Base-by-base conservation (phyloP, 2,888 invertebrate genomes). In the Agrypnus murinus region DNA sequence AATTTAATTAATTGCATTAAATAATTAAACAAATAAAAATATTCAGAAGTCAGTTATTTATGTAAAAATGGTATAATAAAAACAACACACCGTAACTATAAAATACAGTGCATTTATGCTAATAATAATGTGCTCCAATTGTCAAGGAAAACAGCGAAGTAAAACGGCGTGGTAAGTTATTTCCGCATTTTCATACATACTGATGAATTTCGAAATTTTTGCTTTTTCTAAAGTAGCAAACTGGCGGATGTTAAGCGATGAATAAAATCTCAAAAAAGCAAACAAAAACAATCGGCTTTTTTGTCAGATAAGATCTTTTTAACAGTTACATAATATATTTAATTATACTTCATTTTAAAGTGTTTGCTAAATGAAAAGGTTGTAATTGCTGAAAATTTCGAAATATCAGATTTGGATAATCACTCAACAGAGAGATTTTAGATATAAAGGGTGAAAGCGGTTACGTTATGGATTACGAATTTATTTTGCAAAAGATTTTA, bases 121-220 rank as follows among this genome's bases (percentile, higher is more conserved):
- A 77, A 77, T 74, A 78, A 78, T 78, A 81, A 80, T 82, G 80
- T 81, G 83, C 82, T 82, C 83, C 77, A 83, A 79, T 83, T 82
- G 77, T 80, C 78, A 81, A 80, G 78, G 80, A 79, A 81, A 79
- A 77, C 79, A 73, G 71, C 78, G 78, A 69, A 72, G 72, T 77
- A 81, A 78, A 77, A 74, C 78, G 74, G 76, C 81, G 80, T 81
- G 81, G 79, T 81, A 79, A 81, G 67, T 66, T 63, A 48, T 72
- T 69, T 64, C 73, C 63, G 71, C 69, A 71, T 62, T 68, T 67
- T 67, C 67, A 36, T 65, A 38, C 34, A 5, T 25, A 25, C 8
- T 43, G n/a, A n/a, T n/a, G 32, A 34, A 36, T 69, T 69, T 58
- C 69, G 50, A 69, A 69, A 69, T 59, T n/a, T 43, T 58, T 25